phyloP scores from a whole-genome alignment of 1,140 invertebrate genomes.

The Macrosteles quadrilineatus region DNA sequence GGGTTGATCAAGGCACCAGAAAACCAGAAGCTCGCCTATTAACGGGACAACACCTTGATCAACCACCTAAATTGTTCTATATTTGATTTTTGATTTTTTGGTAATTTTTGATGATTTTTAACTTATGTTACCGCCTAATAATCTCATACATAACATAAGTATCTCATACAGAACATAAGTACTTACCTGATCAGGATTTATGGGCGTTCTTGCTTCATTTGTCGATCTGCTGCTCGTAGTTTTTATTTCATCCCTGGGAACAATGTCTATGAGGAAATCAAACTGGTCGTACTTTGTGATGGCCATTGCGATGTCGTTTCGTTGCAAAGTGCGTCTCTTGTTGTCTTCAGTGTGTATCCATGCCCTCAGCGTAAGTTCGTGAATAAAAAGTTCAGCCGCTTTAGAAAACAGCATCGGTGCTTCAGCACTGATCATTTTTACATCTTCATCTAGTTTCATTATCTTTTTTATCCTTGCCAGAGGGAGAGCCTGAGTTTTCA shows the following conservation, averaged over 20 bases:
- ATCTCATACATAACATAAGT: too few relatives aligned
- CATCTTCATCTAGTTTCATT: slow-evolving; percentile 99
- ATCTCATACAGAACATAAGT: too few relatives aligned
- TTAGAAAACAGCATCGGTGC: slow-evolving; percentile 97
- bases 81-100: too few relatives aligned
- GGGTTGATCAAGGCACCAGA: too few relatives aligned
- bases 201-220: slow-evolving; percentile 56
- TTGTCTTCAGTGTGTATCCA: slow-evolving; percentile 99
- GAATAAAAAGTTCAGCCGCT: slow-evolving; percentile 98
- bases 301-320: slow-evolving; percentile 98
- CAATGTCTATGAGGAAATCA: slow-evolving; percentile 99
- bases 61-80: too few relatives aligned
- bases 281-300: slow-evolving; percentile 99
- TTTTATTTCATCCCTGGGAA: slow-evolving; percentile 95
- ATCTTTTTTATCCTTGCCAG: slow-evolving; percentile 98
- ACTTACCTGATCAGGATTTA: slow-evolving; percentile 61
- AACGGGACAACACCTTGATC: too few relatives aligned
- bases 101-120: too few relatives aligned
- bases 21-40: too few relatives aligned
- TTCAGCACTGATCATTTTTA: slow-evolving; percentile 99
- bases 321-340: slow-evolving; percentile 89
- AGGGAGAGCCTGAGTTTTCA: slow-evolving; percentile 90
- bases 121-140: too few relatives aligned
- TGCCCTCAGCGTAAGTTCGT: slow-evolving; percentile 86
- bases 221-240: slow-evolving; percentile 59